Conservation (phyloP, 2,888 invertebrate species). For the Lepidonotus clava region DNA sequence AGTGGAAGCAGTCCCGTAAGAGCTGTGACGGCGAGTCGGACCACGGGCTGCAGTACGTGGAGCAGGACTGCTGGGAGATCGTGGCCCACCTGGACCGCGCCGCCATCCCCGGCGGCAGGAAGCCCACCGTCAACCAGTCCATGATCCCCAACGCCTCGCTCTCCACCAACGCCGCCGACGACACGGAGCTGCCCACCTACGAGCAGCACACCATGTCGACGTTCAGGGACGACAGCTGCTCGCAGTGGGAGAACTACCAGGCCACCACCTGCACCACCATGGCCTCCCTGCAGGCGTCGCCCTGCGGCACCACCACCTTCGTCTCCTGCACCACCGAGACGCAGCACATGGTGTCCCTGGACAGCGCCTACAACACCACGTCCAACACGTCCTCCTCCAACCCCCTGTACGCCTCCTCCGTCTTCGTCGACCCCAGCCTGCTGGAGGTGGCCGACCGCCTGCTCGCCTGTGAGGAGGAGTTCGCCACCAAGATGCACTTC, state of each 20-base stretch:
- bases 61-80: conserved; percentile 52
- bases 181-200: conserved; percentile 2
- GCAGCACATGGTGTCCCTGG: neutral
- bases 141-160: conserved; percentile 43
- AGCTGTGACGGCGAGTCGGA: conserved; percentile 33
- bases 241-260: conserved; percentile 16
- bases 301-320: neutral
- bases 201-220: conserved; percentile 22
- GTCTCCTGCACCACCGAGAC: conserved; percentile 23
- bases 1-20: conserved; percentile 41
- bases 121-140: neutral
- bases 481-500: conserved; percentile 76
- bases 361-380: neutral
- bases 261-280: neutral
- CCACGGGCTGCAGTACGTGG: conserved; percentile 18
- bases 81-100: conserved; percentile 28
- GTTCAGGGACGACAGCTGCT: neutral
- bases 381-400: neutral
- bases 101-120: neutral
- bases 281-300: neutral
- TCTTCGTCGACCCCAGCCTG: neutral
- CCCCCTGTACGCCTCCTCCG: neutral
- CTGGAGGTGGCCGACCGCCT: conserved; percentile 9
- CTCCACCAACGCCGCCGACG: conserved; percentile 29
- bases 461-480: conserved; percentile 71